Evolutionary conservation across 2,113 vertebrate genomes (phyloP).

Genomic region (Globicephala melas): DNA sequence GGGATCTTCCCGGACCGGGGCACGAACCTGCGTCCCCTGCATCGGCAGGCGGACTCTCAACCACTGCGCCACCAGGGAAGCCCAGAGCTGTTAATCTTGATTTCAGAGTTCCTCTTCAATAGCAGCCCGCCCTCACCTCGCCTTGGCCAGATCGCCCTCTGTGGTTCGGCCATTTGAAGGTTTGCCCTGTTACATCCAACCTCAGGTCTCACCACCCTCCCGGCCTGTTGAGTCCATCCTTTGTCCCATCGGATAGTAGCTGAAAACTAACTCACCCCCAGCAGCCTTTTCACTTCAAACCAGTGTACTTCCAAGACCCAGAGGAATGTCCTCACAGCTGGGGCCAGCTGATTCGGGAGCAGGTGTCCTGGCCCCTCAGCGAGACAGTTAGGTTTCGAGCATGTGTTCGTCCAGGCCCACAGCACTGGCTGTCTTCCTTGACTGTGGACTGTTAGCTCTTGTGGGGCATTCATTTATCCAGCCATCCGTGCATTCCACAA

Average conservation of each 20-base stretch:
- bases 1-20: too few relatives aligned
- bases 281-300: background rate
- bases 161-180: background rate
- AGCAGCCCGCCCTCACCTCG: background rate
- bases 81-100: background rate
- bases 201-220: background rate
- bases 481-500: background rate
- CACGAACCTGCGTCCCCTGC: too few relatives aligned
- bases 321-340: too few relatives aligned
- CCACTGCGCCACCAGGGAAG: too few relatives aligned
- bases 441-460: background rate
- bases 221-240: background rate
- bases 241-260: background rate
- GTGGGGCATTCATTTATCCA: background rate
- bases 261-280: background rate
- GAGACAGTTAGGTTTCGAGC: background rate
- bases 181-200: background rate
- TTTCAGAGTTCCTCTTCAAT: background rate
- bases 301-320: background rate
- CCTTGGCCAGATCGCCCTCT: background rate
- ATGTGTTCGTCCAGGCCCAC: background rate
- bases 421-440: background rate
- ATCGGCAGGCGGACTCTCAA: too few relatives aligned
- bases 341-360: too few relatives aligned
- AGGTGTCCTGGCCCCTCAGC: background rate